Base-by-base conservation (phyloP, 2,113 vertebrate species). In the Silurus glanis region DNA sequence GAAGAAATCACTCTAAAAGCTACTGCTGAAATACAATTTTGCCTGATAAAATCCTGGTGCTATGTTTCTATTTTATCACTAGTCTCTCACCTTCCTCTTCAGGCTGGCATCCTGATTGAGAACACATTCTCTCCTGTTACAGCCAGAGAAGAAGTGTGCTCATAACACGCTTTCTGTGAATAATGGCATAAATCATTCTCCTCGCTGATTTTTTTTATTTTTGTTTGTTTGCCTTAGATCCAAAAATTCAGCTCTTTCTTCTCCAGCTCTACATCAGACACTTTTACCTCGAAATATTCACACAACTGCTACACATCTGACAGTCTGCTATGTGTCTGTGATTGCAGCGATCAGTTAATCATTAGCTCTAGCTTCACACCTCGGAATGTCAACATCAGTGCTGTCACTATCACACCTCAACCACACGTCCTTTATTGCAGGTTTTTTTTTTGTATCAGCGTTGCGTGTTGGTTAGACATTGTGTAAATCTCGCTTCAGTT, bases 11-110 rank as follows among this genome's bases (percentile, higher is more conserved):
- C 51, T 78, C 23, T 25, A 76, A 76, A 53, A 53, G 4, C 21
- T 75, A 56, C 58, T n/a, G 80, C 37, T 85, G 64, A 83, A 81
- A 49, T 74, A 80, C 55, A 69, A 67, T 56, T 67, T 56, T 74
- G 53, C 76, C 61, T 53, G n/a, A 56, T 75, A 37, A 37, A 85
- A 76, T 78, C 12, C 59, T 55, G n/a, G 80, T 81, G 69, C 17
- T 83, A 49, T 51, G 45, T 62, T 75, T 82, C 55, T 67, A 4
- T n/a, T 55, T 87, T 45, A 59, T 83, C 7, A 51, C 13, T 55
- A 83, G 86, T 79, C 72, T 87, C 58, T 28, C 88, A 85, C 86
- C 28, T 87, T 21, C 72, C 28, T 80, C n/a, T n/a, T n/a, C 12
- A 10, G 80, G 66, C 47, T 84, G 51, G 59, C 74, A 81, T 80